Percentiles rank a stretch among this genome's conserved stretches.
Evolutionary conservation across 2,113 vertebrate genomes (phyloP).

Genomic region (Syrmaticus mikado): DNA sequence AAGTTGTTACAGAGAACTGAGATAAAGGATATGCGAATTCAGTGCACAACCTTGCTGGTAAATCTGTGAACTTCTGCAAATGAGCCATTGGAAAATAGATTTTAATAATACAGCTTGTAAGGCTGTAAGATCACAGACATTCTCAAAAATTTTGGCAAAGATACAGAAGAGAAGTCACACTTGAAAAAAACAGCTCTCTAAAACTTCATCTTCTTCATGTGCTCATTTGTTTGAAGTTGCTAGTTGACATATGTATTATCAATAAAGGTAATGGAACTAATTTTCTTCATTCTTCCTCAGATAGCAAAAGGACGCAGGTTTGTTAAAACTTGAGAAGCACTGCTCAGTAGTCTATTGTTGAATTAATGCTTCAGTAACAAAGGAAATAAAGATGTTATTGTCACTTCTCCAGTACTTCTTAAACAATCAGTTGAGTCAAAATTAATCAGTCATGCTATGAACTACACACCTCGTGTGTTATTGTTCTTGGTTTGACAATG

Average conservation of each 20-base stretch:
- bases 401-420: background rate
- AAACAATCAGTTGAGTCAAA: constrained; percentile 11
- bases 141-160: background rate
- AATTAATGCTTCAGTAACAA: constrained; percentile 29
- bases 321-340: background rate
- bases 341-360: constrained; percentile 15
- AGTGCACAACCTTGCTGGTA: background rate
- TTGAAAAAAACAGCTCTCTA: background rate
- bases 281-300: constrained; percentile 11
- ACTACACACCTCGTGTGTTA: background rate
- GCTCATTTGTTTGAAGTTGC: background rate
- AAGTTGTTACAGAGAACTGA: background rate
- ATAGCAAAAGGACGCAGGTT: background rate
- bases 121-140: background rate
- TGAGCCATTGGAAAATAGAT: background rate
- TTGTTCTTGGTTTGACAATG: background rate
- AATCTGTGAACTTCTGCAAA: background rate
- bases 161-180: background rate
- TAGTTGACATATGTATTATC: background rate
- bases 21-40: background rate
- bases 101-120: background rate
- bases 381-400: background rate
- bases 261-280: background rate
- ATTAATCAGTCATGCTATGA: background rate
- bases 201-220: background rate